phyloP scores from a whole-genome alignment of 2,888 invertebrate genomes.

The Pollenia angustigena region DNA sequence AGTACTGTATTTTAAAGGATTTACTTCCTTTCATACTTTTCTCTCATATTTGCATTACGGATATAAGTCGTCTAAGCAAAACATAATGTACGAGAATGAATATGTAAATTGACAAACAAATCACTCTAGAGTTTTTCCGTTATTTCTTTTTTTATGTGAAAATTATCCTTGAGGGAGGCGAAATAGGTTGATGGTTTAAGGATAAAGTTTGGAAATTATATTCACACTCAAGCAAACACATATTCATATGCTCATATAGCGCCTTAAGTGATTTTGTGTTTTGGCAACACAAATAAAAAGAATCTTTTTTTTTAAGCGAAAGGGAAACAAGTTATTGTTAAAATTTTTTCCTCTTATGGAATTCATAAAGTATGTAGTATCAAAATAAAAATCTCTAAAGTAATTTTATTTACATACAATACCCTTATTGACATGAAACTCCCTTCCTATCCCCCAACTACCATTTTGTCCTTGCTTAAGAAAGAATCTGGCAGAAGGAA shows the following conservation, averaged over 20 bases:
- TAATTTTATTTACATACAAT: constrained; percentile 68
- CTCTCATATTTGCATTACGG: constrained; percentile 55
- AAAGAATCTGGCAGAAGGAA: constrained; percentile 38
- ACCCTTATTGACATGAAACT: constrained; percentile 55
- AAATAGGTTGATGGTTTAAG: constrained; percentile 43
- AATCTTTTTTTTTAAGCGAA: not conserved
- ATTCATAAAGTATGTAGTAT: constrained; percentile 52
- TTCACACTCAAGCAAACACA: constrained; percentile 1
- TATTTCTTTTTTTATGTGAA: constrained; percentile 62
- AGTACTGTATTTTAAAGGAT: constrained; percentile 50
- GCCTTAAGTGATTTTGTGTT: constrained; percentile 62
- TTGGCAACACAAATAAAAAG: constrained; percentile 29
- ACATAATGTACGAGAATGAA: constrained; percentile 73
- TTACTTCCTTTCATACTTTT: constrained; percentile 64
- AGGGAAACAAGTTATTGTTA: constrained; percentile 65
- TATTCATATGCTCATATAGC: constrained; percentile 43
- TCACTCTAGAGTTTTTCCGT: constrained; percentile 77
- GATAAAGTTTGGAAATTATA: constrained; percentile 53
- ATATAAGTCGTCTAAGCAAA: constrained; percentile 58
- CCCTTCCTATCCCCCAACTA: not conserved
- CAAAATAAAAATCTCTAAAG: constrained; percentile 65
- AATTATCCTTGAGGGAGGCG: constrained; percentile 73
- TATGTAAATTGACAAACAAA: constrained; percentile 83
- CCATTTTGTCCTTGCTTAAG: not conserved
- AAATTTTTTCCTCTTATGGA: constrained; percentile 38